Conservation (phyloP, 1,140 invertebrate species). For the Pteromalus puparum region DNA sequence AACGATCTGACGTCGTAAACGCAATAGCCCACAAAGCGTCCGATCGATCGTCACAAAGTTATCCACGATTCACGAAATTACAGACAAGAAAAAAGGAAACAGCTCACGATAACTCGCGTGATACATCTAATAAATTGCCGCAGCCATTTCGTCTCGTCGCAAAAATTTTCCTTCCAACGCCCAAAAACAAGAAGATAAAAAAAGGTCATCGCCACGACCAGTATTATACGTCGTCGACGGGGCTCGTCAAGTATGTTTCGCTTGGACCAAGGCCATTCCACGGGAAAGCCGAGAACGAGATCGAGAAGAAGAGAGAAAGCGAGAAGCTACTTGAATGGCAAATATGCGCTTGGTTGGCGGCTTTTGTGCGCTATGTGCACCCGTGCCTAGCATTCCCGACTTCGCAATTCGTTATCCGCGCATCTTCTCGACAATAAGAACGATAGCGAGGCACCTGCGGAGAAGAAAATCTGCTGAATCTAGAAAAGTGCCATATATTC, state of each 20-base stretch:
- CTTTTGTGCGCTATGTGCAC: slow-evolving; percentile 38
- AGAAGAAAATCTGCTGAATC: slow-evolving; percentile 43
- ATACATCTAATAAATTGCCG: slow-evolving; percentile 25
- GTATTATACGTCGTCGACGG: background rate
- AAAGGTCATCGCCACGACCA: background rate
- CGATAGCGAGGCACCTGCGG: background rate
- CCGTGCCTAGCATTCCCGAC: slow-evolving; percentile 23
- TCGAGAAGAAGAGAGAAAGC: background rate
- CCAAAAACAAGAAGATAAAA: background rate
- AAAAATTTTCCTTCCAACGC: background rate
- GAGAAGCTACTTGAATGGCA: slow-evolving; percentile 58
- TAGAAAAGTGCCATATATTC: slow-evolving; percentile 24
- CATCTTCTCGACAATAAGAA: slow-evolving; percentile 44
- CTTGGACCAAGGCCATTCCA: slow-evolving; percentile 35
- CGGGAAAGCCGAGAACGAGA: background rate
- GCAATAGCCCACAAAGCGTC: background rate
- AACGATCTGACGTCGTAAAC: too few relatives aligned
- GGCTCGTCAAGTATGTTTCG: background rate
- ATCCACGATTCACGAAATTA: background rate
- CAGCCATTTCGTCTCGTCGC: background rate
- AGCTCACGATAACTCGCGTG: background rate
- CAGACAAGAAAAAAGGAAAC: background rate
- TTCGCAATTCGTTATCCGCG: slow-evolving; percentile 46
- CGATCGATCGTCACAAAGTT: background rate
- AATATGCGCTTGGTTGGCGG: slow-evolving; percentile 48